Percentiles rank a stretch among this genome's conserved stretches.
Evolutionary conservation across 2,797 vertebrate species (phyloP).

Genomic region (Enteromius radiatus): DNA sequence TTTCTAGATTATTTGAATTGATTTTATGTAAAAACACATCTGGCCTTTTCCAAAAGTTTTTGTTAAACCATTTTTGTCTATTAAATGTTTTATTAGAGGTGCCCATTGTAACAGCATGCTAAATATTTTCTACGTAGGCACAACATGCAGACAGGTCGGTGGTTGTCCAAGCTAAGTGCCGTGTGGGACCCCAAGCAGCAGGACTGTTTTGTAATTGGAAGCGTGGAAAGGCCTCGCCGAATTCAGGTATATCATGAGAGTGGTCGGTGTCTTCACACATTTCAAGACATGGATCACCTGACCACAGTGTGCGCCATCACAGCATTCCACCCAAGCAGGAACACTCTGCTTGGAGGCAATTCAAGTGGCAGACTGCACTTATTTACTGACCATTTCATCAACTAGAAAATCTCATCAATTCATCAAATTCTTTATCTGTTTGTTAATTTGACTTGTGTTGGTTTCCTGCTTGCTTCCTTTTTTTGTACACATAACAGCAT

Average conservation of each 20-base stretch:
- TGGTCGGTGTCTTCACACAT: slow-evolving; percentile 73
- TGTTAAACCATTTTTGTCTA: neutral
- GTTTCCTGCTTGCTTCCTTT: neutral
- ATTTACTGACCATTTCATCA: slow-evolving; percentile 68
- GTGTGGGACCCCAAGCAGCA: slow-evolving; percentile 90
- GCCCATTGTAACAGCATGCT: neutral
- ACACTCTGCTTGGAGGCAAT: slow-evolving; percentile 83
- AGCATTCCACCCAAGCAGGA: slow-evolving; percentile 80
- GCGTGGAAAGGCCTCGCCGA: slow-evolving; percentile 72
- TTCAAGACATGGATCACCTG: slow-evolving; percentile 71
- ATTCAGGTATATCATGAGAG: slow-evolving; percentile 81
- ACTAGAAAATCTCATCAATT: slow-evolving; percentile 24
- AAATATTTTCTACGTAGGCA: slow-evolving; percentile 71
- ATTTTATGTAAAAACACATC: neutral
- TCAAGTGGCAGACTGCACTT: slow-evolving; percentile 82
- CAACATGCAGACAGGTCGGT: slow-evolving; percentile 80
- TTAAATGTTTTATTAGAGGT: neutral
- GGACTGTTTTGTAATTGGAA: slow-evolving; percentile 84
- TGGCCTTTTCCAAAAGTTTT: neutral
- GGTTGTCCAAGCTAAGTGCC: slow-evolving; percentile 80
- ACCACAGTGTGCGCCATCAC: slow-evolving; percentile 80
- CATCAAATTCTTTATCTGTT: neutral
- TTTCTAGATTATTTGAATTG: neutral
- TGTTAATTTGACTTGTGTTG: neutral
- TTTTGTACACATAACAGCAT: neutral